These are phyloP conservation scores for Drosophila novamexicana DNA, from an alignment of 1,140 invertebrate species.

Conservation along the genomic window DNA sequence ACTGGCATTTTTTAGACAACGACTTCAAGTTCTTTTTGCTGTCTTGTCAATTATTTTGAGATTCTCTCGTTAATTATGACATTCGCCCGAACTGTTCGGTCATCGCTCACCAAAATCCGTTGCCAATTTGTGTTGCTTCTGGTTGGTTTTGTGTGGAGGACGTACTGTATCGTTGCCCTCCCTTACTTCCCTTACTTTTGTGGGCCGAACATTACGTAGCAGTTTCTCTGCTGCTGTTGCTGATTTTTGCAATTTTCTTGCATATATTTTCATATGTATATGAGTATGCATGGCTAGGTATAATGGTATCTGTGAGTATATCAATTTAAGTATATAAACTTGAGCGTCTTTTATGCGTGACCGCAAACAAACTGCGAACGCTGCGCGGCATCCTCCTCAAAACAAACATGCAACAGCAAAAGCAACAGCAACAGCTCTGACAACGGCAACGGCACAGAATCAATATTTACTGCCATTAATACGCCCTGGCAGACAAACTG, in stretches of 20 bases:
- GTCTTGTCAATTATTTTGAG: conserved; percentile 15
- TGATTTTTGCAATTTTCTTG: conserved; percentile 18
- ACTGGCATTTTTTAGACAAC: not conserved
- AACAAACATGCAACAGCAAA: conserved; percentile 34
- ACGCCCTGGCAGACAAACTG: conserved; percentile 27
- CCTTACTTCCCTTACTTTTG: not conserved
- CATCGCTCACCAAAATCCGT: conserved; percentile 18
- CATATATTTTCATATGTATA: conserved; percentile 1
- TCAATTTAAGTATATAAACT: conserved; percentile 32
- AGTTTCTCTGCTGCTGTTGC: conserved; percentile 2
- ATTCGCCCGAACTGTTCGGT: conserved; percentile 1
- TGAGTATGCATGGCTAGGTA: conserved; percentile 4
- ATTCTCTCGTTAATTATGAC: conserved; percentile 23
- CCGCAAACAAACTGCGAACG: conserved; percentile 38
- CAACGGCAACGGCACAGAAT: conserved; percentile 22
- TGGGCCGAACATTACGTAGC: not conserved
- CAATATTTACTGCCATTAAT: conserved; percentile 56
- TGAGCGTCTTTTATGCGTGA: conserved; percentile 42
- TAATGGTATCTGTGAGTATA: conserved; percentile 1
- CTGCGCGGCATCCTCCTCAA: conserved; percentile 25
- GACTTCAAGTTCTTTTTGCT: not conserved
- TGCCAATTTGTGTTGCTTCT: conserved; percentile 11
- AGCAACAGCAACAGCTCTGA: not conserved
- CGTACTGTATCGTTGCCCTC: too few relatives aligned
- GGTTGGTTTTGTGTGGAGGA: not conserved